Evolutionary conservation across 2,113 vertebrate genomes (phyloP), one percentile per base, ranked within the genome.

Genomic region (Hippocampus comes): DNA sequence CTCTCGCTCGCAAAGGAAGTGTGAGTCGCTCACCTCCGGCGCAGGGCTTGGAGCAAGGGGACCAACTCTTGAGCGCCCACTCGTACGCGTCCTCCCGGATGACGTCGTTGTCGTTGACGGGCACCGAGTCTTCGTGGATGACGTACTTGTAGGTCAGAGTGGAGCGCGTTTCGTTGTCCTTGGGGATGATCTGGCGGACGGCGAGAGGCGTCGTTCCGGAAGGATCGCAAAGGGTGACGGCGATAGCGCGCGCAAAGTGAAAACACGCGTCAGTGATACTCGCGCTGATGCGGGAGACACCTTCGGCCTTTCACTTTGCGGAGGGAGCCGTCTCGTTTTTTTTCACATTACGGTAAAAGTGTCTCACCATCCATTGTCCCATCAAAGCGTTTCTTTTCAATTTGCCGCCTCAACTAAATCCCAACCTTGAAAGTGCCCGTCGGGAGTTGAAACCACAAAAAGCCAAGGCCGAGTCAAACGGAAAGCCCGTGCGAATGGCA

Each of bases 31-130:
- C 93, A 97, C 97, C 97, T 95, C 95, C 96, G 1, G 94, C 94
- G 7, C 97, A 99, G 9, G 95, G 93, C 76, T 94, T 95, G 81
- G 96, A 96, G 65, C 97, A 98, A 1, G 94, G 95, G 0, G 97
- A 98, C 97, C 97, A 99, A 74, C 93, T 99, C 92, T 98, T 99
- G 63, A 99, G 85, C 0, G 96, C 97, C 97, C 97, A 99, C 84
- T 99, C 97, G 0, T 95, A 99, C 0, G 88, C 73, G 67, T 98
- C 96, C 67, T 99, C 97, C 85, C 95, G 96, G 43, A 99, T 95
- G 8, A 99, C 95, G 0, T 99, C 98, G 91, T 99, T 99, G 90
- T 93, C 97, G 91, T 94, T 96, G 85, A 99, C 92, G 0, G 95
- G 96, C 4, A 97, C 94, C 0, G 95, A 97, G 63, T 99, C 97